Evolutionary conservation across 2,113 vertebrate species (phyloP), one percentile per base, ranked within the genome.

Genomic region (Dromaius novaehollandiae): DNA sequence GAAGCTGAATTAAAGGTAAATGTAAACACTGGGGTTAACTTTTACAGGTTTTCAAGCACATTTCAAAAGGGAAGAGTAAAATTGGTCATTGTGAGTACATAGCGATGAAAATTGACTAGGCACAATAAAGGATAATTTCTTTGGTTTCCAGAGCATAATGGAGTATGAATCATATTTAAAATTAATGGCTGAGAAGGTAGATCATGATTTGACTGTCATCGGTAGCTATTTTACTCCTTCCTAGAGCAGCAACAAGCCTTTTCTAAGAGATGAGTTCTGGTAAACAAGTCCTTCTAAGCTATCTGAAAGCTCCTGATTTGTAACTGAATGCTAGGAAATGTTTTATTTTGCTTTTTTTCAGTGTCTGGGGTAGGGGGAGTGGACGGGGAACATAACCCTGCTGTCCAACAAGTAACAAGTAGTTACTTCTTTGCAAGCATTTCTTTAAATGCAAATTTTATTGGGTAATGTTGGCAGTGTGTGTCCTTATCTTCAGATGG

Each of bases 111-210:
- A 98, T 98, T 97, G 86, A 86, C 95, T 96, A 95, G 93, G 93
- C 96, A 98, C 97, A 98, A 98, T 97, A 97, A 97, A 94, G 71
- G 97, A 97, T 98, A 98, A 98, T 98, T 98, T 96, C 97, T 98
- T 98, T 97, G 96, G 97, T 98, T 98, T 98, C 78, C 89, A 96
- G 88, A 98, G 86, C 84, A 98, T 97, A 98, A 98, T 98, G 92
- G 88, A 93, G 91, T 97, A 98, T 98, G 98, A 98, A 98, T 98
- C 98, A 98, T 97, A 96, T 97, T 98, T 98, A 96, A 98, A 98
- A 98, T 98, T 98, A 98, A 98, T 98, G 96, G 95, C 96, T 98
- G 94, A 96, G 97, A 97, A 97, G 96, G 97, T 95, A 98, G 95
- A 97, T 94, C 97, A 97, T 97, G 95, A 97, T 98, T 98, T 98